Base-by-base conservation (phyloP, 2,797 vertebrate species). In the Harpagifer antarcticus region DNA sequence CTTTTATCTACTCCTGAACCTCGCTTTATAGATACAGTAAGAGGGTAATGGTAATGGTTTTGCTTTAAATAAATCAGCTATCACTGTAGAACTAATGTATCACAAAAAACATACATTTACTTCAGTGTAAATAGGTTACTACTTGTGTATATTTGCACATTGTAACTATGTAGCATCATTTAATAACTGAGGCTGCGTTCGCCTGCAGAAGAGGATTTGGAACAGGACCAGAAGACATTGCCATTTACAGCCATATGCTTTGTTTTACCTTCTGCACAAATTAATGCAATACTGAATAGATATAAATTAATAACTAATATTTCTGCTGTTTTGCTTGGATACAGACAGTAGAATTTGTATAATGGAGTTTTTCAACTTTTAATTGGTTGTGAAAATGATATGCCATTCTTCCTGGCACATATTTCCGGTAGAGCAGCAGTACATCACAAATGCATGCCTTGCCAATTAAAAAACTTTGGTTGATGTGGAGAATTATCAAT, bases 251-350 rank as follows among this genome's bases (percentile, higher is more conserved):
- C 79, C 68, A 78, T 72, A 66, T 79, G 83, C 72, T 87, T 87
- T 87, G 78, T 91, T 88, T 89, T 91, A 86, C 79, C 84, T 87
- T 84, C 71, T 68, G 73, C 75, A 79, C 74, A 88, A 88, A 88
- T 89, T 45, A 90, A 84, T 83, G 87, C 83, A 88, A 91, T 82
- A 89, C 90, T 92, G 88, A 94, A 84, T 91, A 85, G 85, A 92
- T 94, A 94, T 94, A 93, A 94, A 90, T 94, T 94, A 94, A 94
- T 94, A 91, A 93, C 81, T 92, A 78, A 91, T 90, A 94, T 92
- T 93, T 90, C 76, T 73, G 84, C 81, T 74, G 92, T 83, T 92
- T 88, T 94, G 94, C 82, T 95, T 94, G 90, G 92, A 93, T 94
- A 94, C 93, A 94, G 91, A 86, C 91, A 94, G 89, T 69, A 80